phyloP scores from a whole-genome alignment of 2,888 invertebrate genomes.

The Sphaerophoria rueppellii region DNA sequence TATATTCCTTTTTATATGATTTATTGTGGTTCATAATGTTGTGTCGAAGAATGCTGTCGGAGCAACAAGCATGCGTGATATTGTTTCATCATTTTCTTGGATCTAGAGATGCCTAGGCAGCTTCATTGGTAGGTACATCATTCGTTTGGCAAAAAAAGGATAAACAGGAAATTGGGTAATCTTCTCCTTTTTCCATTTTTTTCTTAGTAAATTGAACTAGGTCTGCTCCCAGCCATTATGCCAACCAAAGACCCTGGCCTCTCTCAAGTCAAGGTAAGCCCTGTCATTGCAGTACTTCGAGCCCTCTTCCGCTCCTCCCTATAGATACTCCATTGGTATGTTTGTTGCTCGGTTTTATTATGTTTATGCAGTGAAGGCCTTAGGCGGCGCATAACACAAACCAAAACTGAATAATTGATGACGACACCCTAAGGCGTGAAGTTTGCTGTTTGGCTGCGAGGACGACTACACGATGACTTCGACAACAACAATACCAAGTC shows the following conservation, averaged over 20 bases:
- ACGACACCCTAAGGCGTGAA: constrained; percentile 74
- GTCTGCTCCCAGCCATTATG: constrained; percentile 49
- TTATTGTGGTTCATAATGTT: constrained; percentile 33
- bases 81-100: neutral
- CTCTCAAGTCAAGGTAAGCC: constrained; percentile 48
- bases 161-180: constrained; percentile 70
- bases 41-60: constrained; percentile 30
- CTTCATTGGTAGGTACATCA: neutral
- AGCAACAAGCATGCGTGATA: constrained; percentile 37
- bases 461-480: constrained; percentile 20
- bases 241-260: constrained; percentile 17
- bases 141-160: neutral
- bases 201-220: constrained; percentile 52
- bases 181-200: constrained; percentile 53
- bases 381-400: constrained; percentile 73
- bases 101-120: neutral
- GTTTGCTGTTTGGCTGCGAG: constrained; percentile 67
- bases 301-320: neutral
- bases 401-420: constrained; percentile 74
- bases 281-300: constrained; percentile 61
- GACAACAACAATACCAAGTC: constrained; percentile 34
- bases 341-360: constrained; percentile 56
- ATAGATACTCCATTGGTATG: neutral
- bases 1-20: constrained; percentile 31
- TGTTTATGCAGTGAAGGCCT: constrained; percentile 69